These are phyloP conservation scores for Asarcornis scutulata DNA, from an alignment of 2,113 vertebrate species.

Conservation along the genomic window DNA sequence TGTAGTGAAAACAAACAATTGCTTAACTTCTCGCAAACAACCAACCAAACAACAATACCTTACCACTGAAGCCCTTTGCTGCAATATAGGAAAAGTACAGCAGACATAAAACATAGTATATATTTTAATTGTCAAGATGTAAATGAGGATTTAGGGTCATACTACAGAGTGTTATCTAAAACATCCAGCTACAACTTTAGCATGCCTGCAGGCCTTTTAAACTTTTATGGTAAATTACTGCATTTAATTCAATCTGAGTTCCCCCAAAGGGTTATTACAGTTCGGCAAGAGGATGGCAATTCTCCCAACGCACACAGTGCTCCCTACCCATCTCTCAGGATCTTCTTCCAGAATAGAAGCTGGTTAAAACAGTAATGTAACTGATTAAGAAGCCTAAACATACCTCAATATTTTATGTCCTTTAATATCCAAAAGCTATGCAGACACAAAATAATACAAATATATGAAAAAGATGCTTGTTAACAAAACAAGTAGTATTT, in stretches of 20 bases:
- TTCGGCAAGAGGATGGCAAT: conserved; percentile 66
- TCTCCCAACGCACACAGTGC: conserved; percentile 6
- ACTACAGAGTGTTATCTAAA: conserved; percentile 68
- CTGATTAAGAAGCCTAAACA: background rate
- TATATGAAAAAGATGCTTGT: background rate
- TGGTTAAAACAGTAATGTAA: background rate
- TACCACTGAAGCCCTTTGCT: background rate
- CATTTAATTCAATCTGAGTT: conserved; percentile 59
- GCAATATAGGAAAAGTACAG: background rate
- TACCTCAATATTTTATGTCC: background rate
- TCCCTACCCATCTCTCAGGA: background rate
- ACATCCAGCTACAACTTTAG: conserved; percentile 59
- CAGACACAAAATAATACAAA: background rate
- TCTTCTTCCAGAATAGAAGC: conserved; percentile 20
- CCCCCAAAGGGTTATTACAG: conserved; percentile 62
- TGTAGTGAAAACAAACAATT: background rate
- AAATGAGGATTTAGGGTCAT: conserved; percentile 72
- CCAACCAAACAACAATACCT: background rate
- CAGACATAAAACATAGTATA: conserved; percentile 29
- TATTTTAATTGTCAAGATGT: conserved; percentile 73
- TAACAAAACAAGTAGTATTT: background rate
- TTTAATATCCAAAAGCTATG: background rate
- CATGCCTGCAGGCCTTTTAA: conserved; percentile 72
- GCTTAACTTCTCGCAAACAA: background rate
- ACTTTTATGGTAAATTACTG: conserved; percentile 68